Conservation (phyloP, 2,113 vertebrate species). For the Tenrec ecaudatus region DNA sequence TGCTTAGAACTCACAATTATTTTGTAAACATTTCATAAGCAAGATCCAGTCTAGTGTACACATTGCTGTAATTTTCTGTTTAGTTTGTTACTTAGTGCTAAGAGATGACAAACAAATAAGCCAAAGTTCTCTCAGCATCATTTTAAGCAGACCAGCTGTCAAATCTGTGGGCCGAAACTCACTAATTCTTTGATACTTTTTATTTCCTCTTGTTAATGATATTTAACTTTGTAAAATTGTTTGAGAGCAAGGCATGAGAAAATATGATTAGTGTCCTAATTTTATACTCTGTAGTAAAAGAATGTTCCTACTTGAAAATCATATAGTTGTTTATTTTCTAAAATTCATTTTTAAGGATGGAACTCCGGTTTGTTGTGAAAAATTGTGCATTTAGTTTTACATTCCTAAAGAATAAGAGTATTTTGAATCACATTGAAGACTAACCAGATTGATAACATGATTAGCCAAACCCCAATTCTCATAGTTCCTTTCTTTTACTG, state of each 20-base stretch:
- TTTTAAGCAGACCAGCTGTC: conserved; percentile 61
- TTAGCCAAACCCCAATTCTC: conserved; percentile 1
- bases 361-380: not conserved
- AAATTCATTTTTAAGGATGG: conserved; percentile 59
- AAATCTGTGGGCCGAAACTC: conserved; percentile 29
- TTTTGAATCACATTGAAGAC: conserved; percentile 21
- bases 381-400: not conserved
- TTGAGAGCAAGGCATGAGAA: not conserved
- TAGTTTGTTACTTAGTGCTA: conserved; percentile 38
- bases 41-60: not conserved
- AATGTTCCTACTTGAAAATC: conserved; percentile 42
- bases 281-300: conserved; percentile 47
- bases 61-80: conserved; percentile 56
- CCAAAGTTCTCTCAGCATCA: not conserved
- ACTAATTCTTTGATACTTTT: conserved; percentile 47
- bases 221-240: conserved; percentile 51
- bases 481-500: conserved; percentile 4
- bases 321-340: not conserved
- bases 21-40: conserved; percentile 35
- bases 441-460: conserved; percentile 31
- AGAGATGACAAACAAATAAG: not conserved
- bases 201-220: conserved; percentile 54
- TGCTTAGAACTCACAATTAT: conserved; percentile 27
- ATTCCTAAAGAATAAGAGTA: conserved; percentile 33
- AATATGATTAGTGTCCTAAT: conserved; percentile 26